Base-by-base conservation (phyloP, 2,797 vertebrate genomes). In the Sciaenops ocellatus region DNA sequence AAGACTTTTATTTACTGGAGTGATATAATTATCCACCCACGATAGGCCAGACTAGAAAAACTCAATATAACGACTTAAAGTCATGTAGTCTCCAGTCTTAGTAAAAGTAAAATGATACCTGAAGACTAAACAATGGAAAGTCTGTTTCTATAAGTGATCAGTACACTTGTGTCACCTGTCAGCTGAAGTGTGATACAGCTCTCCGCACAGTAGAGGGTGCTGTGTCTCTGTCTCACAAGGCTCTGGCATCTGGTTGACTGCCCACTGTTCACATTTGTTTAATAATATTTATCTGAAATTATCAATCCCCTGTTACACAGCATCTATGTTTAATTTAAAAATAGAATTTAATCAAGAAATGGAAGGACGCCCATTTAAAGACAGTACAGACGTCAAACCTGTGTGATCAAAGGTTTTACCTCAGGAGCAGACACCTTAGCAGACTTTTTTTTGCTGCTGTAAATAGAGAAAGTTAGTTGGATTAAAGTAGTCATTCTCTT, bases 161-260 rank as follows among this genome's bases (percentile, higher is more conserved):
- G 30, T 59, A 41, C 11, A 13, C 59, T 12, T 57, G 50, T 11
- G 8, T 15, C 30, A 6, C 30, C 30, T 30, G 30, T 30, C 30
- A 38, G 8, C 22, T 26, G 52, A n/a, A 22, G 15, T 87, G 89
- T 84, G 52, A 77, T 87, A 6, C 69, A 42, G 47, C 44, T 8
- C 0, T 79, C 16, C 55, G 4, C 6, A 55, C 91, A 89, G 76
- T 44, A 92, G 93, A 83, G 82, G 86, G 87, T 5, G 28, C 69
- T 80, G 72, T 85, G 38, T 62, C 15, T 76, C 80, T 66, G 9
- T 66, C 12, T 69, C 54, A 50, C 13, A 4, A 17, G 8, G 26
- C 59, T 57, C 17, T 34, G 2, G 12, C 55, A 24, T 52, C 64
- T 8, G 6, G 0, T 65, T 30, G 13, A 28, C 47, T 24, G 15